Evolutionary conservation across 2,797 vertebrate species (phyloP).

Genomic region (Hyperoplus lanceolatus): DNA sequence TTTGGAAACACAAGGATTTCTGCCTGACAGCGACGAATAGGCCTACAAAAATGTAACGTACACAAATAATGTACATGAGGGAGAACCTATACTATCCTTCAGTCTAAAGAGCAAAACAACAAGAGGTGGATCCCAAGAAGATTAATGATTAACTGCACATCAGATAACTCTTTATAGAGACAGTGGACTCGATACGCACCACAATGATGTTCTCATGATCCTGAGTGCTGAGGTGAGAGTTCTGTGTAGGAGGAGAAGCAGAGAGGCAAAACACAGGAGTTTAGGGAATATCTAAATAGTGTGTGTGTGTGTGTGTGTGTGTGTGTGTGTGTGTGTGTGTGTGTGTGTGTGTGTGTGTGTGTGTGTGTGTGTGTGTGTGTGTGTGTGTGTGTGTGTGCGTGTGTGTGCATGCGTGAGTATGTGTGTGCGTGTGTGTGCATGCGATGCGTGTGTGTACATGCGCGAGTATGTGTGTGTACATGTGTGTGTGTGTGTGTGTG

Average conservation of each 20-base stretch:
- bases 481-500: slow-evolving; percentile 4
- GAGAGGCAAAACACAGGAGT: background rate
- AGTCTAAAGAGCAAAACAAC: slow-evolving; percentile 6
- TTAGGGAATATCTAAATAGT: background rate
- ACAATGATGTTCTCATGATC: slow-evolving; percentile 98
- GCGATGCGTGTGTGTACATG: background rate
- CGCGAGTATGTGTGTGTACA: background rate
- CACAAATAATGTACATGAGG: no score
- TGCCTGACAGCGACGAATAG: no score
- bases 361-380: no score
- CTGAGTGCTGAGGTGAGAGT: slow-evolving; percentile 94
- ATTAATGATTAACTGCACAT: slow-evolving; percentile 41
- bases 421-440: background rate
- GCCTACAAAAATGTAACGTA: background rate
- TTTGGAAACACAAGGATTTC: no score
- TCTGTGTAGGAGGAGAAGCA: slow-evolving; percentile 79
- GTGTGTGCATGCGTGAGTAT: background rate
- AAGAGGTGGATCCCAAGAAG: background rate
- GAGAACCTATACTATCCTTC: background rate
- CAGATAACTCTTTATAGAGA: slow-evolving; percentile 12
- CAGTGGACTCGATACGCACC: slow-evolving; percentile 86
- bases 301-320: no score
- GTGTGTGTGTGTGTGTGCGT: no score
- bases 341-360: no score
- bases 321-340: no score